Evolutionary conservation across 2,113 vertebrate genomes (phyloP).

Genomic region (Varanus komodoensis): DNA sequence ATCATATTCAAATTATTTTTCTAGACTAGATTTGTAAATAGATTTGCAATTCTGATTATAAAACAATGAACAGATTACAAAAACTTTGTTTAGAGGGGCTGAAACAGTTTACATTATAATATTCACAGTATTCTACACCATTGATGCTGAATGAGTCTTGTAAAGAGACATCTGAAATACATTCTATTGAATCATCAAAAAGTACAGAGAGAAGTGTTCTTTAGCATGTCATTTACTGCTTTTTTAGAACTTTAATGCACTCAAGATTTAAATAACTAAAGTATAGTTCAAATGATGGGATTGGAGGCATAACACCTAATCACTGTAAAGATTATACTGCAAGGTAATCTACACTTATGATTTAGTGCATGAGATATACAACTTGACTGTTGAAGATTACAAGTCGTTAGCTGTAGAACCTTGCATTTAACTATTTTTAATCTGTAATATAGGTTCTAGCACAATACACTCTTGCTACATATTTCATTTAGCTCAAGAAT

Average conservation of each 20-base stretch:
- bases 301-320: background rate
- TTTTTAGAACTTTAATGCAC: background rate
- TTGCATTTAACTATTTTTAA: conserved; percentile 15
- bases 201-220: conserved; percentile 56
- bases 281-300: background rate
- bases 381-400: background rate
- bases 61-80: background rate
- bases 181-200: background rate
- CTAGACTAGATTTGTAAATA: background rate
- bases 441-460: background rate
- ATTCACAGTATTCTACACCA: background rate
- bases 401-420: background rate
- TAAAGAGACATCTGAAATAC: background rate
- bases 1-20: background rate
- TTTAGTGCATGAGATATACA: no score
- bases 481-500: background rate
- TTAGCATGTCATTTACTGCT: conserved; percentile 51
- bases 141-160: background rate
- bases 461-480: background rate
- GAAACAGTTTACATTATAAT: background rate
- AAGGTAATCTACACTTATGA: conserved; percentile 19
- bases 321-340: background rate
- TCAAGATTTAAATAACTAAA: background rate
- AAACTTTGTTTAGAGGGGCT: background rate
- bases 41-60: background rate